Evolutionary conservation across 2,888 invertebrate species (phyloP), one percentile per base, ranked within the genome.

Genomic region (Heliconius hortense): DNA sequence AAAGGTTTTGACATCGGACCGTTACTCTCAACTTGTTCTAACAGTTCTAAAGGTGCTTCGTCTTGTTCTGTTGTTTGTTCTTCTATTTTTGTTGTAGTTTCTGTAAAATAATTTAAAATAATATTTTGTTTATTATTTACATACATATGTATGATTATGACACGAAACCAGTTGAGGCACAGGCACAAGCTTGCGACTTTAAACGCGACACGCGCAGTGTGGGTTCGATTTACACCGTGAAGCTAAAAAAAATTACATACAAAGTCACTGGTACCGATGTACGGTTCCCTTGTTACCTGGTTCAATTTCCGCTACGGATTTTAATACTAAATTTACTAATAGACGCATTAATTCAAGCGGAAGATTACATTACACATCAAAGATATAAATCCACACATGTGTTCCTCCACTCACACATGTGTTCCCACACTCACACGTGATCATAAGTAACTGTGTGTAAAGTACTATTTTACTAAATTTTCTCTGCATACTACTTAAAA

Each of bases 21-120:
- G 10, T 78, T 79, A 67, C 76, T 81, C 73, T 81, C 81, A 24
- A 79, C 79, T 59, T 80, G 77, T 48, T 81, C 78, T 69, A 81
- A 59, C 28, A 81, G 74, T 77, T 81, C 81, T n/a, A 77, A 63
- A 4, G 72, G 59, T 21, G 62, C 72, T 21, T 72, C 35, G 21
- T 75, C 39, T 63, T 53, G 70, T 60, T 73, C 60, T 24, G 60
- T 53, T 18, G 48, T 4, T 13, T 60, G 60, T 48, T 76, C 70
- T 31, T 48, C 69, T 28, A 68, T 43, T 31, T 68, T 71, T 15
- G 73, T 28, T 18, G 75, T 48, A 60, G 59, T 24, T 56, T 70
- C 75, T 74, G 69, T 39, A 69, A 74, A 66, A 62, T 5, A 71
- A 48, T 21, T 18, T 21, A 7, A 48, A 7, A 48, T 48, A 21